Evolutionary conservation across 2,888 invertebrate genomes (phyloP).

Genomic region (Clusia tigrina): DNA sequence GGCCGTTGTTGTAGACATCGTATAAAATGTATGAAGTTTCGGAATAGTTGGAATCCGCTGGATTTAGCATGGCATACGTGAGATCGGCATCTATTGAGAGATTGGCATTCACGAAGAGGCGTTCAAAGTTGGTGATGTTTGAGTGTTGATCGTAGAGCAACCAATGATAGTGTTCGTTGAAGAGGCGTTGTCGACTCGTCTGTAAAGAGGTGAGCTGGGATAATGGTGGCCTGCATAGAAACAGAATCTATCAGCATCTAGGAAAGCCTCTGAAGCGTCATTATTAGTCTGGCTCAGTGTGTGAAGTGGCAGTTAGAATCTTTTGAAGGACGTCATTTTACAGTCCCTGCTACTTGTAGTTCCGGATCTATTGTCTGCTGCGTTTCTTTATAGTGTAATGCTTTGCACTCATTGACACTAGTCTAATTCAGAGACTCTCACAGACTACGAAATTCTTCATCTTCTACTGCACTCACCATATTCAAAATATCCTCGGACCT

Average conservation of each 20-base stretch:
- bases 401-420: too few species aligned
- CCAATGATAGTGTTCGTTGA: constrained; percentile 50
- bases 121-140: constrained; percentile 36
- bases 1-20: constrained; percentile 62
- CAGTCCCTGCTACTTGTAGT: too few species aligned
- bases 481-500: constrained; percentile 41
- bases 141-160: constrained; percentile 45
- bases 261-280: too few species aligned
- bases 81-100: constrained; percentile 56
- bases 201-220: constrained; percentile 34
- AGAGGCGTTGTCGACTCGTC: constrained; percentile 48
- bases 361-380: too few species aligned
- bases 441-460: too few species aligned
- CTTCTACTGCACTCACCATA: constrained; percentile 40
- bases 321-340: too few species aligned
- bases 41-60: neutral
- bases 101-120: constrained; percentile 44
- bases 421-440: too few species aligned
- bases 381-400: too few species aligned
- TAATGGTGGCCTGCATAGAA: neutral
- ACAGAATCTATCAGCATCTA: too few species aligned
- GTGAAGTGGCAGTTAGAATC: too few species aligned
- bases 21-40: constrained; percentile 40
- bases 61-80: constrained; percentile 40
- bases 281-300: too few species aligned